phyloP scores from a whole-genome alignment of 37 sponge, comb jelly and placozoan species.

The Diacarnus erythraeanus region DNA sequence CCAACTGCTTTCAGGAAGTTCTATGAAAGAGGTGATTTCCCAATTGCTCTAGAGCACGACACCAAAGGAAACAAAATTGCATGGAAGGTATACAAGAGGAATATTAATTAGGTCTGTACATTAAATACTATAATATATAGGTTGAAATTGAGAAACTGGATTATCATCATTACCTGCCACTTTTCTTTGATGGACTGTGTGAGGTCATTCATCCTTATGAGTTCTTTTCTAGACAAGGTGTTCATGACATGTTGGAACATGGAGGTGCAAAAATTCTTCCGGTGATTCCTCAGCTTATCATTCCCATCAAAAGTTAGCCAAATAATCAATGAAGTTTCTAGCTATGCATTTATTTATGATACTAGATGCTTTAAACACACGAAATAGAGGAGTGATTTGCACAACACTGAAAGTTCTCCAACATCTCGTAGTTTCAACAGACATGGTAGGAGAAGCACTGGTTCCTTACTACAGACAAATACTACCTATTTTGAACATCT shows the following conservation, averaged over 20 bases:
- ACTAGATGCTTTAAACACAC: constrained; percentile 92
- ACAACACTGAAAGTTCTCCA: constrained; percentile 94
- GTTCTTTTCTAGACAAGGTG: constrained; percentile 98
- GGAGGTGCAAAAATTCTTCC: constrained; percentile 91
- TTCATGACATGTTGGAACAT: constrained; percentile 99
- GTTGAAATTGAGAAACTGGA: constrained; percentile 98
- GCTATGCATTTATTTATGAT: neutral
- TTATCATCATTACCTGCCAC: constrained; percentile 98
- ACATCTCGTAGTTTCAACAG: constrained; percentile 89
- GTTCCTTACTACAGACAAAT: constrained; percentile 99
- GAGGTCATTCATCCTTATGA: constrained; percentile 96
- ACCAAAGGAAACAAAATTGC: constrained; percentile 99
- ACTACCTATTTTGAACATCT: constrained; percentile 95
- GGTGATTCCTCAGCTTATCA: constrained; percentile 98
- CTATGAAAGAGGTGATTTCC: constrained; percentile 98
- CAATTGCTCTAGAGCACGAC: constrained; percentile 97
- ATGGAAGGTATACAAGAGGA: constrained; percentile 80
- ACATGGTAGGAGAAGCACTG: constrained; percentile 96
- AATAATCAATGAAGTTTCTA: neutral
- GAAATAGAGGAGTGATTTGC: constrained; percentile 87
- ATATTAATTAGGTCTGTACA: neutral
- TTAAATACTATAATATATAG: constrained; percentile 19
- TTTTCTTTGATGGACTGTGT: constrained; percentile 98
- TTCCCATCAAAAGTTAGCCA: constrained; percentile 92
- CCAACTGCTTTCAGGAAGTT: constrained; percentile 94